Base-by-base conservation (phyloP, 2,797 vertebrate species). In the Pipistrellus nathusii region DNA sequence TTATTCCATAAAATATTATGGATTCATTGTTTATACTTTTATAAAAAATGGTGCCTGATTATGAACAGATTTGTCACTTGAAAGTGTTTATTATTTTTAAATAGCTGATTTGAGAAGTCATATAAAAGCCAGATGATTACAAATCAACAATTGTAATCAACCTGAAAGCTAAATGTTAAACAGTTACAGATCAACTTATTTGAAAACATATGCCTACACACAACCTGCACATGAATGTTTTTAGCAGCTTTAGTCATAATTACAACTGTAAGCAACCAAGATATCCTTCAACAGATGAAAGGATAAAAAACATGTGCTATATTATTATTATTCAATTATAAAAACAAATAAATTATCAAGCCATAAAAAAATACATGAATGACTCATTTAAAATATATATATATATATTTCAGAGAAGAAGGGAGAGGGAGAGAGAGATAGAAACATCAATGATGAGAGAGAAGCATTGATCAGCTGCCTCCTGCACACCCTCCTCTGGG, bases 1-100 rank as follows among this genome's bases (percentile, higher is more conserved):
- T 69, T 83, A 77, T 92, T 71, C 46, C 32, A 89, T 84, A 84
- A 93, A 88, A 83, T 62, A 96, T 25, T 84, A 85, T 32, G 10
- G 15, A 20, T 51, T 94, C 68, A 81, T 91, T 94, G 41, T 53
- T 96, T 89, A 78, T 90, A 44, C 78, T 94, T 91, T 68, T 92
- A 44, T 35, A 32, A 71, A 93, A 82, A 85, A 86, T 75, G 11
- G 14, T 75, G 2, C 23, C 68, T 91, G 35, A 66, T 51, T 93
- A 62, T 80, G 68, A 78, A 89, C 27, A 85, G 8, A 85, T 85
- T 80, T 84, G 84, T 59, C 90, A 86, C 59, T 51, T 80, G 7
- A 77, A 88, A 68, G 25, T 78, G 6, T 75, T 94, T 81, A 89
- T 78, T 88, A 83, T 88, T 94, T 95, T 77, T 4, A 77, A 88